A percentile compares a stretch with the other conserved stretches of the same genome.
Conservation (phyloP, 2,888 invertebrate species). For the Odontothrips loti region DNA sequence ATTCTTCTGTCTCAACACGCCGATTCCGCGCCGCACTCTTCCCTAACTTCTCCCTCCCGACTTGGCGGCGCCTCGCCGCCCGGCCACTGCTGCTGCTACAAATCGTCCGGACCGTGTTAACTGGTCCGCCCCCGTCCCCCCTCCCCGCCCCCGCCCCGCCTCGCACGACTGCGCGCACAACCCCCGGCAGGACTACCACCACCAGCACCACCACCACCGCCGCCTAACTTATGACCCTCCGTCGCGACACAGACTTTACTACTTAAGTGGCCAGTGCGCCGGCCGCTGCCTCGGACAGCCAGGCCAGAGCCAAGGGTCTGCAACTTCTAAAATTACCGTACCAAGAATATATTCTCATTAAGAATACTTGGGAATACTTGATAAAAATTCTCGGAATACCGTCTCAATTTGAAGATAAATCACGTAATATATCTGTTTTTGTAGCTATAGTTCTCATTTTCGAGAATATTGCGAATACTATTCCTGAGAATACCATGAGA, state of each 20-base stretch:
- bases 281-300: background rate
- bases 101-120: constrained; percentile 3
- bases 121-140: background rate
- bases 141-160: background rate
- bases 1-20: background rate
- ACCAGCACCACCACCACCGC: background rate
- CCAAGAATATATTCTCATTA: no score
- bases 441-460: no score
- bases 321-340: no score
- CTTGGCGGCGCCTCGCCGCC: background rate
- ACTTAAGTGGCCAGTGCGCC: constrained; percentile 16
- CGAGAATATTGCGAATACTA: no score
- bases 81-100: background rate
- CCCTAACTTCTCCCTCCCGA: background rate
- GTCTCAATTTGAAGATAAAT: no score
- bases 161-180: background rate
- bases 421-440: no score
- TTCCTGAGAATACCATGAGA: no score
- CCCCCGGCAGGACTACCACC: background rate
- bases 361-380: no score
- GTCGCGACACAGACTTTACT: constrained; percentile 17
- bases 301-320: background rate
- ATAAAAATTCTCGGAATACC: no score
- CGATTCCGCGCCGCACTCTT: no score
- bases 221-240: constrained; percentile 5